A percentile compares a stretch with the other conserved stretches of the same genome.
phyloP scores from a whole-genome alignment of 1,140 invertebrate genomes.

The Lasioglossum baleicum region DNA sequence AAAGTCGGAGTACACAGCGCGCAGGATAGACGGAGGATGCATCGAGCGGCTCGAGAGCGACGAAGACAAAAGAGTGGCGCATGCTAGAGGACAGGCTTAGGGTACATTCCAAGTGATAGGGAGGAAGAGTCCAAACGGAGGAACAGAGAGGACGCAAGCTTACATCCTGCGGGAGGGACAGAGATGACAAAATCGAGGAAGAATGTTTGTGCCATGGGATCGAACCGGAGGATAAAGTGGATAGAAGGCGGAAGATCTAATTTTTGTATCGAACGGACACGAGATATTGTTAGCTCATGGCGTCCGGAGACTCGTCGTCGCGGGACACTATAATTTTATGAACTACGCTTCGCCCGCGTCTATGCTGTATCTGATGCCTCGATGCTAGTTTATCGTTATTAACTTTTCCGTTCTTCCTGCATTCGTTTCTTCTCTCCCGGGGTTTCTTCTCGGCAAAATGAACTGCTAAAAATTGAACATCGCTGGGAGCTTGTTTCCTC shows the following conservation, averaged over 20 bases:
- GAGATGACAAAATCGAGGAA: not conserved
- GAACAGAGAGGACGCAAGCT: slow-evolving; percentile 15
- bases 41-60: slow-evolving; percentile 27
- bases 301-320: not conserved
- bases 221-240: slow-evolving; percentile 28
- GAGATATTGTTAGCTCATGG: slow-evolving; percentile 4
- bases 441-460: no score
- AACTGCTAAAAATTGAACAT: no score
- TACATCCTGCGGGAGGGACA: not conserved
- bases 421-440: no score
- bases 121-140: slow-evolving; percentile 7
- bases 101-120: slow-evolving; percentile 44
- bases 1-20: not conserved
- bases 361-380: not conserved
- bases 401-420: no score
- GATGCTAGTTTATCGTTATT: not conserved
- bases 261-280: slow-evolving; percentile 4
- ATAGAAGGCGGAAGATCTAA: slow-evolving; percentile 33
- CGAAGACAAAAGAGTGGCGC: slow-evolving; percentile 20
- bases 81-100: slow-evolving; percentile 33
- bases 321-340: slow-evolving; percentile 6
- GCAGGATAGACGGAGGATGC: not conserved
- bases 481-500: no score
- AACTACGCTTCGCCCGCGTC: not conserved
- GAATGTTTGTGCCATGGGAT: slow-evolving; percentile 21